Conservation (phyloP, 2,797 vertebrate genomes). For the Scolopax bukidnonensis region DNA sequence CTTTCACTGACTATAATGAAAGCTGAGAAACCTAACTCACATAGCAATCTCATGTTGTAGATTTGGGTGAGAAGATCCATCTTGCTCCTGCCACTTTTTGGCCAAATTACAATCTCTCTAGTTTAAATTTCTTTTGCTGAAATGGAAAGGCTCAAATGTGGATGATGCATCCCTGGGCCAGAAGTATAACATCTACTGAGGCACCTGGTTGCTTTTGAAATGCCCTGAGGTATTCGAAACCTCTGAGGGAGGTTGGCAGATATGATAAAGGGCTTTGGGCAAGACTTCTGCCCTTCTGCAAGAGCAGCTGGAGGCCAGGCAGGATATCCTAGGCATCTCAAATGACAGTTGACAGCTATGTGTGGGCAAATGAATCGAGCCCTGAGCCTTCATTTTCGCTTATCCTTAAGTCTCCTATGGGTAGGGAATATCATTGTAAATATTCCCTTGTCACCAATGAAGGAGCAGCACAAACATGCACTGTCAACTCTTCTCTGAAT, state of each 20-base stretch:
- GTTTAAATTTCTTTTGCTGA: not conserved
- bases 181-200: not conserved
- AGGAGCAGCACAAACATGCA: not conserved
- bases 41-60: not conserved
- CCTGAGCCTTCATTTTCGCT: not conserved
- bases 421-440: not conserved
- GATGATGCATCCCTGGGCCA: not conserved
- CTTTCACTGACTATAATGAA: not conserved
- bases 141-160: not conserved
- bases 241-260: not conserved
- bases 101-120: not conserved
- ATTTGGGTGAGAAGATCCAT: not conserved
- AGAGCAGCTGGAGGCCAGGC: slow-evolving; percentile 58
- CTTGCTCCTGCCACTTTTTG: not conserved
- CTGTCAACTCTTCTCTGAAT: not conserved
- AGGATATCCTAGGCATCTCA: slow-evolving; percentile 36
- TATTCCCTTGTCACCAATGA: not conserved
- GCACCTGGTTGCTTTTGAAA: slow-evolving; percentile 41
- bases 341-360: slow-evolving; percentile 8
- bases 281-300: slow-evolving; percentile 49
- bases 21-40: not conserved
- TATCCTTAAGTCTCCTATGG: not conserved
- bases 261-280: slow-evolving; percentile 20
- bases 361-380: not conserved
- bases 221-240: not conserved